phyloP scores from a whole-genome alignment of 1,140 invertebrate genomes.

The Eufriesea mexicana region DNA sequence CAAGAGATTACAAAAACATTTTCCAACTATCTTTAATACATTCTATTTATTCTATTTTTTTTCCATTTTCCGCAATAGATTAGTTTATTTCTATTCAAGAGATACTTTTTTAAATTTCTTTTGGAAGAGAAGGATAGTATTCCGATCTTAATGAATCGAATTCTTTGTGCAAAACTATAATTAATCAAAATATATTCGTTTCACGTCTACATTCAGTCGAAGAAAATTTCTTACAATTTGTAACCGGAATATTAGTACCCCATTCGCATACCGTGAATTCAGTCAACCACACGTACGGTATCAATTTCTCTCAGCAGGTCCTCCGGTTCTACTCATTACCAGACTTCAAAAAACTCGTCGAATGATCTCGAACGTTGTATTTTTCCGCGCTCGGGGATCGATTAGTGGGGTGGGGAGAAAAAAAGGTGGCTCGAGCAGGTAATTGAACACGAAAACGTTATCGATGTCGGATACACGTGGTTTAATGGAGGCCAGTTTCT shows the following conservation, averaged over 20 bases:
- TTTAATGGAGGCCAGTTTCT: constrained; percentile 29
- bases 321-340: background rate
- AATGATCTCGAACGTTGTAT: background rate
- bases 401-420: background rate
- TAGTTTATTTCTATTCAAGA: no score
- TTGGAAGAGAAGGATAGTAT: no score
- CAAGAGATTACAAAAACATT: no score
- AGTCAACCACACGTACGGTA: background rate
- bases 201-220: no score
- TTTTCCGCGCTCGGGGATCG: background rate
- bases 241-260: background rate
- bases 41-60: no score
- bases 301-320: constrained; percentile 3
- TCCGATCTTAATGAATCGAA: no score
- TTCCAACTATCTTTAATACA: no score
- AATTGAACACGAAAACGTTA: constrained; percentile 43
- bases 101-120: no score
- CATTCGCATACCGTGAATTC: background rate
- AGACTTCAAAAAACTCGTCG: background rate
- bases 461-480: constrained; percentile 16
- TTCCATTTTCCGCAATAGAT: no score
- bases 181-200: background rate
- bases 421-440: constrained; percentile 16
- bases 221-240: background rate
- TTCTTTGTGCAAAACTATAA: no score